These are phyloP conservation scores for Drosophila lacteicornis DNA, from an alignment of 1,140 invertebrate genomes.

Conservation along the genomic window DNA sequence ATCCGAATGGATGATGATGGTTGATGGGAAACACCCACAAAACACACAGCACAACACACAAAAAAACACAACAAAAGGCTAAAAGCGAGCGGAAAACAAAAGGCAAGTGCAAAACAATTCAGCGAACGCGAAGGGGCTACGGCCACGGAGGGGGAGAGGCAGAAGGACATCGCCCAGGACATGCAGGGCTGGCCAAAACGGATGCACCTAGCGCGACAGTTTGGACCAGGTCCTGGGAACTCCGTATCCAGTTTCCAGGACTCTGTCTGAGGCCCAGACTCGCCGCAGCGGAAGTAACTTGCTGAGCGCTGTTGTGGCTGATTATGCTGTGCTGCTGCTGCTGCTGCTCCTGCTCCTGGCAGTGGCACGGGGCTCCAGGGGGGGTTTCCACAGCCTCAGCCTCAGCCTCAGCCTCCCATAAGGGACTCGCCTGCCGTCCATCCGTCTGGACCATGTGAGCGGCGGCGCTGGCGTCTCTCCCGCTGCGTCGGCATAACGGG, in stretches of 20 bases:
- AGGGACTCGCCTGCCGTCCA: not conserved
- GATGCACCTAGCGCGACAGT: constrained; percentile 64
- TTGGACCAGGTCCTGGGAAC: constrained; percentile 34
- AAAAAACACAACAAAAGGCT: constrained; percentile 54
- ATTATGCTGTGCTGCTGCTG: constrained; percentile 84
- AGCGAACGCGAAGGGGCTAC: constrained; percentile 2
- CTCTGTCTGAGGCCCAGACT: constrained; percentile 38
- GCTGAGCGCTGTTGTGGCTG: constrained; percentile 83
- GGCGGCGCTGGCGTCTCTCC: constrained; percentile 39
- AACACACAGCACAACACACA: not conserved
- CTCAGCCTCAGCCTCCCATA: not conserved
- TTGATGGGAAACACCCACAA: constrained; percentile 5
- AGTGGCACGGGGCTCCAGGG: constrained; percentile 32
- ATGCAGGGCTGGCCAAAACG: constrained; percentile 52
- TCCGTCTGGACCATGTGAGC: constrained; percentile 48
- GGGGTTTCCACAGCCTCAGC: constrained; percentile 8
- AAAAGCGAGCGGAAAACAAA: constrained; percentile 76
- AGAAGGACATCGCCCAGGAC: constrained; percentile 29
- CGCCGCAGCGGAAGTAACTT: constrained; percentile 84
- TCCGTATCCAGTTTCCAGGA: constrained; percentile 12
- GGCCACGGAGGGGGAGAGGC: not conserved
- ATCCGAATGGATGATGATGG: not conserved
- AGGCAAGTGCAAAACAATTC: constrained; percentile 81
- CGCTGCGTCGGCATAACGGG: constrained; percentile 51
- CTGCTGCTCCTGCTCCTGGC: constrained; percentile 82